Base-by-base conservation (phyloP, 2,113 vertebrate genomes). In the Siphamia tubifer region DNA sequence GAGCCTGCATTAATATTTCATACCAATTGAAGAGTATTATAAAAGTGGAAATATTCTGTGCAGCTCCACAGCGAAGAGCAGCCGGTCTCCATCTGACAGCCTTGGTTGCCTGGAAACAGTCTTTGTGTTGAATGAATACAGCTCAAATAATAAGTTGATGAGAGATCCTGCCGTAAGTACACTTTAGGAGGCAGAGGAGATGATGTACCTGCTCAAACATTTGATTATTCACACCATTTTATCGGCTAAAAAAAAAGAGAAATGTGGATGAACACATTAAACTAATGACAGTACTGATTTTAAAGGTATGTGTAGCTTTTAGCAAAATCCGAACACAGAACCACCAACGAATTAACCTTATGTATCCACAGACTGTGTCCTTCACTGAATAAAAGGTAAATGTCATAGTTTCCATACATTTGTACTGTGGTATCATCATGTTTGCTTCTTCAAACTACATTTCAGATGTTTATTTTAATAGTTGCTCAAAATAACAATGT, bases 61-160 rank as follows among this genome's bases (percentile, higher is more conserved):
- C 42, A 49, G 57, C 15, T 56, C 30, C 31, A 63, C 45, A 40
- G 17, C 58, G 55, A 76, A 49, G 30, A 63, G 43, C 54, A 57
- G 25, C 62, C 52, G 44, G 35, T 47, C 9, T 47, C 63, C 62
- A 69, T 53, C 84, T 70, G 82, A 80, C 60, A 51, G 57, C 49
- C 35, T 42, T 3, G 21, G 88, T 90, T 92, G 85, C 87, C 64
- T 85, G 82, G 83, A 86, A 87, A 89, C 79, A 43, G 77, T 60
- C 48, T 52, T 25, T 56, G 68, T 73, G 55, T 55, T 32, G 8
- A 44, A 34, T 48, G 8, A 44, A 34, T 48, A 1, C 8, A 7
- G 13, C 35, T 65, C 13, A 38, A 60, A 11, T 40, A 7, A 23
- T 25, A 30, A 65, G 24, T 4, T 7, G n/a, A 53, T 57, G 30